Evolutionary conservation across 2,113 vertebrate species (phyloP), one percentile per base, ranked within the genome.

Genomic region (Eolophus roseicapilla): DNA sequence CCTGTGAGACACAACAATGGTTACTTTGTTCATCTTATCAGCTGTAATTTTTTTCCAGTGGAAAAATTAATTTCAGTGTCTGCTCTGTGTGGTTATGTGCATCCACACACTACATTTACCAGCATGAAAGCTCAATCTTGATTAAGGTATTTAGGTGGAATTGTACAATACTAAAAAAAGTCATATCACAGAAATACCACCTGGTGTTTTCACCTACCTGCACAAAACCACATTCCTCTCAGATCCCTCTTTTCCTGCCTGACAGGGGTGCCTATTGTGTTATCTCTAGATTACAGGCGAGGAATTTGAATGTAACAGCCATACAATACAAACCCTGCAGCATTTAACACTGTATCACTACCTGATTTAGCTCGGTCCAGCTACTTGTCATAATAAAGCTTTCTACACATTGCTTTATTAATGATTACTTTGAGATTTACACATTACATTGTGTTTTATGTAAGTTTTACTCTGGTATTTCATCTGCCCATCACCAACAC

Each of bases 11-110:
- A 74, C 74, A 73, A 92, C 69, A 93, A 55, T 19, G 24, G 31
- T 29, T 41, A 39, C 57, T 62, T 95, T 97, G 71, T 92, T 49
- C 39, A 23, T 83, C 91, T 90, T 91, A 96, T 82, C 95, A 93
- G 50, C 59, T 81, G 77, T 41, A 7, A 65, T 53, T 88, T 89
- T 59, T 83, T 93, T 55, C 50, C 41, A 43, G 37, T 21, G 67
- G 37, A 94, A 69, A 91, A 90, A 13, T 6, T 59, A 24, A 59
- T 59, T 59, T 35, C 57, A 35, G 21, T 37, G 41, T n/a, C 68
- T 78, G 37, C 28, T 82, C 60, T 79, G 10, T 52, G 33, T 23
- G 16, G 35, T 57, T 33, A 81, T 13, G 17, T 64, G 53, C 16
- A 24, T 7, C 33, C 17, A 47, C 4, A 35, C 6, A 4, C 17